Base-by-base conservation (phyloP, 2,888 invertebrate genomes). In the Pheosia tremula region DNA sequence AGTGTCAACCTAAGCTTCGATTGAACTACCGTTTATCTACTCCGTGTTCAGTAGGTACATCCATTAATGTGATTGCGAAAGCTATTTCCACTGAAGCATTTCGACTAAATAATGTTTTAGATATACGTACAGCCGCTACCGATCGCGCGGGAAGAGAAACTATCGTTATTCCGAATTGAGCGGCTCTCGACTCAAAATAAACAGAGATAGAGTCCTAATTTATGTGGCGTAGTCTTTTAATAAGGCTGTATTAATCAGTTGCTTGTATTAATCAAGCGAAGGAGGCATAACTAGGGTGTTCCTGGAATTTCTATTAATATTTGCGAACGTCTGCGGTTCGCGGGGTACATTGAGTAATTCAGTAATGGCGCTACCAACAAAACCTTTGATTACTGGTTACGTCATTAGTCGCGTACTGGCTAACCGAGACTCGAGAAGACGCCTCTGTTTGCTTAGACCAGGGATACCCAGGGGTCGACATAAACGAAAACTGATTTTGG, bases 21-120 rank as follows among this genome's bases (percentile, higher is more conserved):
- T 41, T 4, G 6, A 41, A 41, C 60, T 60, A 55, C 61, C 58
- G 43, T 39, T 37, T 58, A 61, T 62, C 45, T 58, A 50, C 47
- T 45, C 56, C 62, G 45, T 61, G 56, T 36, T 68, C 24, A 57
- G 6, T 24, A 24, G 24, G 24, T 47, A 61, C 47, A 66, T 59
- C 63, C 73, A 75, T 74, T 75, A 72, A 63, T 62, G 59, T 64
- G 68, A 74, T 75, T 75, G 67, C 62, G 58, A 50, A 61, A 66
- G 61, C 60, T 69, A 58, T 62, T 62, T 54, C 56, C 66, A 64
- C 57, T 56, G 56, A 66, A 67, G 60, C 67, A 67, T 71, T 69
- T 57, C 63, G 47, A 59, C 66, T 64, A 67, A 75, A 66, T 69
- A 66, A 24, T 24, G 24, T 60, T 55, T 43, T 58, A 59, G 45